Conservation (phyloP, 2,797 vertebrate genomes). For the Bucorvus abyssinicus region DNA sequence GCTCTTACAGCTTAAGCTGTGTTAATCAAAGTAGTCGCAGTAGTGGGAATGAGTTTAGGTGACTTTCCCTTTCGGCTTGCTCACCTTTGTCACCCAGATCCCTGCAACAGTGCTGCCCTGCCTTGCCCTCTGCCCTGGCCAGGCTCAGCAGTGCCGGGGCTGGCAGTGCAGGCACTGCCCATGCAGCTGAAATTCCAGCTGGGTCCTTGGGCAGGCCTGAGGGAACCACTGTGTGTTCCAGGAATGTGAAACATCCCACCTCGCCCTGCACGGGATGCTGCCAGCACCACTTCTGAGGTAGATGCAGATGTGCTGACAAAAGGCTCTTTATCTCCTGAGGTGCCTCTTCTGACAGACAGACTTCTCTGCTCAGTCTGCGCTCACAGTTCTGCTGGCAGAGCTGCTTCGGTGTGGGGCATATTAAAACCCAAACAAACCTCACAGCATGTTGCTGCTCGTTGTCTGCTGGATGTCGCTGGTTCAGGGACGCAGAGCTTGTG, state of each 20-base stretch:
- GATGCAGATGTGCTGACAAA: not conserved
- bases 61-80: not conserved
- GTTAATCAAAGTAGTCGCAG: not conserved
- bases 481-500: rapidly evolving
- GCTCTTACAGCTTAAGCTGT: not conserved
- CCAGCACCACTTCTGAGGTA: not conserved
- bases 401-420: not conserved
- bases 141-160: not conserved
- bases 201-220: not conserved
- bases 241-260: not conserved
- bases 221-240: not conserved
- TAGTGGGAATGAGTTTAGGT: not conserved
- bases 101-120: rapidly evolving
- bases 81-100: not conserved
- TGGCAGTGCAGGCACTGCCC: not conserved
- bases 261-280: not conserved
- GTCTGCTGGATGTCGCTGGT: rapidly evolving
- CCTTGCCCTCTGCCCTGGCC: not conserved
- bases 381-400: not conserved
- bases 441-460: not conserved
- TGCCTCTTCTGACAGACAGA: not conserved
- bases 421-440: not conserved
- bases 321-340: not conserved
- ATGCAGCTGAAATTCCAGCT: not conserved
- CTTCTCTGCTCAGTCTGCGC: not conserved